Conservation (phyloP, 2,888 invertebrate species). For the Tipula unca region DNA sequence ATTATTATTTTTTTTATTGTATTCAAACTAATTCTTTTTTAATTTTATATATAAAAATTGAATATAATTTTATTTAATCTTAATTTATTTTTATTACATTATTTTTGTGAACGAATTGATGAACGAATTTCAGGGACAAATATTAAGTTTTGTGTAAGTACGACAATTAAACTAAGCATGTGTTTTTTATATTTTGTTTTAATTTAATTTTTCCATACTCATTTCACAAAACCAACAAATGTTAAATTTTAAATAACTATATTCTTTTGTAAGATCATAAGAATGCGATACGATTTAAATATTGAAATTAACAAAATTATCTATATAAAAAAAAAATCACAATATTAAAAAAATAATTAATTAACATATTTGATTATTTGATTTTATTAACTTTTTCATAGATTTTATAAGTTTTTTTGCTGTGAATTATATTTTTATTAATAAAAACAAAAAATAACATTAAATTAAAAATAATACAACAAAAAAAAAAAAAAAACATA, state of each 20-base stretch:
- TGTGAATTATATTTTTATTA: constrained; percentile 14
- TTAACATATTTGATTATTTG: background rate
- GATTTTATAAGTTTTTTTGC: background rate
- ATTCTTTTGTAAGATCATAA: background rate
- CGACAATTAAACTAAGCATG: background rate
- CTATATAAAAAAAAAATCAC: background rate
- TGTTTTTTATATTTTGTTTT: background rate
- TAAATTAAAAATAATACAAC: background rate
- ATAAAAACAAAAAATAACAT: background rate
- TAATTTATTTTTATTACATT: background rate
- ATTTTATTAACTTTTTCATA: background rate
- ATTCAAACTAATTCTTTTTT: background rate
- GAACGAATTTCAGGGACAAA: background rate
- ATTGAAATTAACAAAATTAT: background rate
- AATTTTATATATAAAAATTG: background rate
- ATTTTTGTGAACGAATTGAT: background rate
- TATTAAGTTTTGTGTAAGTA: background rate
- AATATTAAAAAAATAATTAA: background rate
- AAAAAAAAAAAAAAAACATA: background rate
- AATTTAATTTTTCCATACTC: background rate
- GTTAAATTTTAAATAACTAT: background rate
- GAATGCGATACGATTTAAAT: background rate
- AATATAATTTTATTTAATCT: background rate
- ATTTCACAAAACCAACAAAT: background rate
- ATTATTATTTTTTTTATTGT: background rate